phyloP scores from a whole-genome alignment of 2,113 vertebrate species.

The Pelodiscus sinensis region DNA sequence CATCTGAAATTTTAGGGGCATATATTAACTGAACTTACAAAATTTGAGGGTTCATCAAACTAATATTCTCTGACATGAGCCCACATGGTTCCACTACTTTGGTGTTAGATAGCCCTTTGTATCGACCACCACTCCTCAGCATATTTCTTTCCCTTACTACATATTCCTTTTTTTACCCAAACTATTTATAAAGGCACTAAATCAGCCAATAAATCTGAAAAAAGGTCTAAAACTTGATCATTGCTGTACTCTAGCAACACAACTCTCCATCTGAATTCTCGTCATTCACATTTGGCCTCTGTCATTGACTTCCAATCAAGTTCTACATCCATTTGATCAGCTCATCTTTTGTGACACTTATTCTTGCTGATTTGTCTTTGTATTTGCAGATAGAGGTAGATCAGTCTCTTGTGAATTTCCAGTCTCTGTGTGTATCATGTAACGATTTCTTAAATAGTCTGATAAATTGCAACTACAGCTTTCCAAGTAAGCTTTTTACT shows the following conservation, averaged over 20 bases:
- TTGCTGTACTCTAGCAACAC: neutral
- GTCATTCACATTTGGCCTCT: constrained; percentile 14
- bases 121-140: neutral
- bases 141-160: neutral
- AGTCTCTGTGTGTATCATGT: neutral
- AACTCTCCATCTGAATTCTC: neutral
- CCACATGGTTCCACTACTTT: constrained; percentile 70
- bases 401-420: constrained; percentile 3
- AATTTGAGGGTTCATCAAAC: neutral
- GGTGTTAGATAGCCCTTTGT: neutral
- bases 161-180: neutral
- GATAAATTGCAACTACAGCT: neutral
- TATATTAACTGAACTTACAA: neutral
- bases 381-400: neutral
- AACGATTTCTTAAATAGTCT: neutral
- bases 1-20: neutral
- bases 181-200: neutral
- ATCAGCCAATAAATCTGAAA: constrained; percentile 8
- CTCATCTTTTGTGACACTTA: neutral
- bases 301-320: constrained; percentile 2
- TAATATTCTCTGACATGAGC: constrained; percentile 33
- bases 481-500: neutral
- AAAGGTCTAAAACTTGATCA: neutral
- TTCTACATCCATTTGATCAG: constrained; percentile 5
- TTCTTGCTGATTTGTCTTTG: constrained; percentile 3